Evolutionary conservation across 2,113 vertebrate species (phyloP).

Genomic region (Salvator merianae): DNA sequence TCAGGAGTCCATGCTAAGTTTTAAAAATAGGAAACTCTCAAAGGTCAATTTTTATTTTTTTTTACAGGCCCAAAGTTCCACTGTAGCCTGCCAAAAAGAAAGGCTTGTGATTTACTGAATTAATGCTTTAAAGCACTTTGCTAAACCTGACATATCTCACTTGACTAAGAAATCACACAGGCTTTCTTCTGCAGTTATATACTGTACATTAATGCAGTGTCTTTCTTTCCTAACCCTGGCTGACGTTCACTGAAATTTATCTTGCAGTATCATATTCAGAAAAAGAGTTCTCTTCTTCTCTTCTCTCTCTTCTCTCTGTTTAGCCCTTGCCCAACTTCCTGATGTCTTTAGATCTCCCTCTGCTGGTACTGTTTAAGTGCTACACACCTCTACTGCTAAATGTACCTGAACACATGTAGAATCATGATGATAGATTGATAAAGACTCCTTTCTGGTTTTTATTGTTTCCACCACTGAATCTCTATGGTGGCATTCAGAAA

Average conservation of each 20-base stretch:
- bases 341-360: conserved; percentile 56
- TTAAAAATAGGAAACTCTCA: not conserved
- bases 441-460: too few relatives aligned
- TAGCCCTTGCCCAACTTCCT: too few relatives aligned
- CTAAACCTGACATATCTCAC: not conserved
- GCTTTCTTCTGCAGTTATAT: not conserved
- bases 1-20: not conserved
- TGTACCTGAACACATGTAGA: too few relatives aligned
- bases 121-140: not conserved
- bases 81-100: conserved; percentile 8
- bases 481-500: too few relatives aligned
- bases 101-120: not conserved
- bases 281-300: not conserved
- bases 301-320: not conserved
- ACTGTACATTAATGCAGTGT: conserved; percentile 11
- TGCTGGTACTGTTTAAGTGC: conserved; percentile 28
- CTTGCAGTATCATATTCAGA: not conserved
- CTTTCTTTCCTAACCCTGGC: not conserved
- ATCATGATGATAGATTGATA: too few relatives aligned
- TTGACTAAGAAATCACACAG: not conserved
- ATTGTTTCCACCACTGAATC: too few relatives aligned
- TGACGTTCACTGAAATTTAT: not conserved
- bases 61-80: not conserved
- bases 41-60: not conserved
- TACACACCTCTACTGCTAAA: not conserved